phyloP scores from a whole-genome alignment of 2,888 invertebrate species.

The Caenorhabditis sp. region DNA sequence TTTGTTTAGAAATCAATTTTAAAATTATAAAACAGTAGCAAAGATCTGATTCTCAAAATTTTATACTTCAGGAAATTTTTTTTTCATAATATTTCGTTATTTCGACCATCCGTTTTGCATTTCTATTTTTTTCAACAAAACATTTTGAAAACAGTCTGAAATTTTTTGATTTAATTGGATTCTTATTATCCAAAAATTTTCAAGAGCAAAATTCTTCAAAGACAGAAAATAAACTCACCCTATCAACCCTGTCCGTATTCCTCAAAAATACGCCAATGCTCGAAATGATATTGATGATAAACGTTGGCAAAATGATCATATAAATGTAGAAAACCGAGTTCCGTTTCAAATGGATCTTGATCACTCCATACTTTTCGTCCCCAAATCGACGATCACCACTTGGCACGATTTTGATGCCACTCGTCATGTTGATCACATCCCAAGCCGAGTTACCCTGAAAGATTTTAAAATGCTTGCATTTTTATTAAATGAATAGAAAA shows the following conservation, averaged over 20 bases:
- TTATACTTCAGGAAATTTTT: too few species aligned
- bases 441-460: constrained; percentile 25
- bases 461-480: constrained; percentile 1
- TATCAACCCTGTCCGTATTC: constrained; percentile 17
- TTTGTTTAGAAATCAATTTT: too few species aligned
- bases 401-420: constrained; percentile 8
- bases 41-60: too few species aligned
- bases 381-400: constrained; percentile 11
- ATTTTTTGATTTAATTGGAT: too few species aligned
- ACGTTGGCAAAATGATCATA: constrained; percentile 28
- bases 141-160: too few species aligned
- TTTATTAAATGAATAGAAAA: neutral
- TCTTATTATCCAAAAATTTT: too few species aligned
- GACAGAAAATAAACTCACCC: too few species aligned
- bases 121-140: too few species aligned
- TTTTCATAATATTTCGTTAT: too few species aligned
- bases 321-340: constrained; percentile 29
- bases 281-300: constrained; percentile 22
- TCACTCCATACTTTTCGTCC: neutral
- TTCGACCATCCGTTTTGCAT: too few species aligned
- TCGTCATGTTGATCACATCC: constrained; percentile 14
- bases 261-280: constrained; percentile 28
- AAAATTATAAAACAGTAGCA: too few species aligned
- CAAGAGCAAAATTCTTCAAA: too few species aligned
- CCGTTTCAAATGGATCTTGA: constrained; percentile 16